These are phyloP conservation scores for Amblyornis subalaris DNA, from an alignment of 2,113 vertebrate genomes.

Conservation along the genomic window DNA sequence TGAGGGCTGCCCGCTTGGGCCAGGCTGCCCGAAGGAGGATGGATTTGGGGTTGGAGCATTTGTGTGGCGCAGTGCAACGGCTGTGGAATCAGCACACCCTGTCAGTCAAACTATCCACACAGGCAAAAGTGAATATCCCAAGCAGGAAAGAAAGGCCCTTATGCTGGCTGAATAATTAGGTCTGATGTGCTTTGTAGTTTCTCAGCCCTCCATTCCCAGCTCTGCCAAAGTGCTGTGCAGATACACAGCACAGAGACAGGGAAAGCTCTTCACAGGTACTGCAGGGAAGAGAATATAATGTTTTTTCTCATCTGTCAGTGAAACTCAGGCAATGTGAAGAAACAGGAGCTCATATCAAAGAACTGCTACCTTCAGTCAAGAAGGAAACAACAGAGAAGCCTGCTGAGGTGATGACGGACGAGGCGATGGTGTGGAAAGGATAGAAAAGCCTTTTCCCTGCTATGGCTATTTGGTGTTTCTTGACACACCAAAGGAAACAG, in stretches of 20 bases:
- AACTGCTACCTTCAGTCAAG: neutral
- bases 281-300: neutral
- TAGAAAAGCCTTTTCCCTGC: neutral
- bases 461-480: neutral
- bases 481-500: constrained; percentile 3
- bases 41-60: neutral
- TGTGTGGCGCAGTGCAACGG: fast-evolving
- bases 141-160: constrained; percentile 10
- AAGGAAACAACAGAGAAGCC: neutral
- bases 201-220: neutral
- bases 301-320: neutral
- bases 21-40: neutral
- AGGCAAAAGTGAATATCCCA: neutral
- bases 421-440: neutral
- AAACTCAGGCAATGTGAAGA: neutral
- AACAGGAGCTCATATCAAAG: neutral
- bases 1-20: neutral
- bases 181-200: constrained; percentile 22
- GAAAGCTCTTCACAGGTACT: constrained; percentile 10
- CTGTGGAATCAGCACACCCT: neutral
- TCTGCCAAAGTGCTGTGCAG: neutral
- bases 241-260: neutral
- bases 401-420: neutral
- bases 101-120: neutral
- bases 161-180: constrained; percentile 24